Conservation (phyloP, 53 echinoderm and acorn worm species). For the Echinometra lucunter region DNA sequence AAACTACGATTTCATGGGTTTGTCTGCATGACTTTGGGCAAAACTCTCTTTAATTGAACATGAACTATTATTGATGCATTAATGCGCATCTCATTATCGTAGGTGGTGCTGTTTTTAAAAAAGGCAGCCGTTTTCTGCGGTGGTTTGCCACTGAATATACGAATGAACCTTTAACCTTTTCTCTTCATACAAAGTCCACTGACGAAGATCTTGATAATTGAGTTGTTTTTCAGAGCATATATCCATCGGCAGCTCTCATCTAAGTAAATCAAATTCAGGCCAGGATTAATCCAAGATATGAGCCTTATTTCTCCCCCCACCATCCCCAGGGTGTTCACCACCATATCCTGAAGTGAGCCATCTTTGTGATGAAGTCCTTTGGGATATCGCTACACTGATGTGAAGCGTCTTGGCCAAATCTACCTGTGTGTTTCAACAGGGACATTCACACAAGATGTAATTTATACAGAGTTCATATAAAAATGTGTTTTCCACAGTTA, state of each 20-base stretch:
- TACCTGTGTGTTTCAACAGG: neutral
- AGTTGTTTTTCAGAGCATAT: conserved; percentile 51
- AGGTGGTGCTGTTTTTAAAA: too few relatives aligned
- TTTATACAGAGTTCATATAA: neutral
- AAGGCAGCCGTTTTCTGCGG: too few relatives aligned
- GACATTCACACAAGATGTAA: neutral
- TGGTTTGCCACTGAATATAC: too few relatives aligned
- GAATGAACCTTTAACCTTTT: neutral
- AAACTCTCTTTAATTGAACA: too few relatives aligned
- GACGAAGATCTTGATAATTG: conserved; percentile 16
- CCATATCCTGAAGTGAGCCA: neutral
- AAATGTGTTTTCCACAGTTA: too few relatives aligned
- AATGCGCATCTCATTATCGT: too few relatives aligned
- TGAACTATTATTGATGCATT: too few relatives aligned
- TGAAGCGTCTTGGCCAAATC: neutral
- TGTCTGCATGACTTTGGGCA: too few relatives aligned
- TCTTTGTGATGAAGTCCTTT: neutral
- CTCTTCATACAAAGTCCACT: neutral
- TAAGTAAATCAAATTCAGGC: conserved; percentile 51
- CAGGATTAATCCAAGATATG: neutral
- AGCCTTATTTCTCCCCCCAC: conserved; percentile 4
- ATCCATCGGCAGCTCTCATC: conserved; percentile 43
- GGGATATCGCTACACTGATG: neutral
- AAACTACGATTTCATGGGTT: too few relatives aligned
- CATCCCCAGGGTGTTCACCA: neutral